These are phyloP conservation scores for Oryzias melastigma DNA, from an alignment of 2,113 vertebrate species.

Conservation along the genomic window DNA sequence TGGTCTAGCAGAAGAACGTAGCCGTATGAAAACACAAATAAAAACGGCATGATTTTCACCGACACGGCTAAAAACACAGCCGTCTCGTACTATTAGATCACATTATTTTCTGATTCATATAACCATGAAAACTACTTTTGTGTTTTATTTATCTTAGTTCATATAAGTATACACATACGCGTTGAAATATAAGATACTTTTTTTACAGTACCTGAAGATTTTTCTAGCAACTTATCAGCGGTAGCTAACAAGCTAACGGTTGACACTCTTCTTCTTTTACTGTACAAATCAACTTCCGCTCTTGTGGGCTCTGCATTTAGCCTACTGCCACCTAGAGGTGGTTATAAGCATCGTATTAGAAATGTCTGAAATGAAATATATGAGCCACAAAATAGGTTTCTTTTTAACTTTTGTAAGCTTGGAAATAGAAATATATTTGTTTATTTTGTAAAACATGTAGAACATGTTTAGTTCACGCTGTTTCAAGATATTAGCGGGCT, in stretches of 20 bases:
- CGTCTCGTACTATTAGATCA: neutral
- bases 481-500: no score
- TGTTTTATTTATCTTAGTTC: neutral
- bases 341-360: no score
- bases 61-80: conserved; percentile 55
- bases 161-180: neutral
- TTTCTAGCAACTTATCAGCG: conserved; percentile 52
- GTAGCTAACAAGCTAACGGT: conserved; percentile 58
- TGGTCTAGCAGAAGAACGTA: neutral
- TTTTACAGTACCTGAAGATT: conserved; percentile 54
- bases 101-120: neutral
- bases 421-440: no score
- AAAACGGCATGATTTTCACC: conserved; percentile 49
- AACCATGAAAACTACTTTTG: accelerated
- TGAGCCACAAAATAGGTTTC: no score
- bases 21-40: conserved; percentile 62
- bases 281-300: no score
- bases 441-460: no score
- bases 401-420: no score
- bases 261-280: conserved; percentile 25
- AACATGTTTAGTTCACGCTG: no score
- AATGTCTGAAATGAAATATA: no score
- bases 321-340: neutral
- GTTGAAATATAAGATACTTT: neutral
- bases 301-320: neutral